Base-by-base conservation (phyloP, 2,797 vertebrate genomes). In the Sebastes kiyomatsui region DNA sequence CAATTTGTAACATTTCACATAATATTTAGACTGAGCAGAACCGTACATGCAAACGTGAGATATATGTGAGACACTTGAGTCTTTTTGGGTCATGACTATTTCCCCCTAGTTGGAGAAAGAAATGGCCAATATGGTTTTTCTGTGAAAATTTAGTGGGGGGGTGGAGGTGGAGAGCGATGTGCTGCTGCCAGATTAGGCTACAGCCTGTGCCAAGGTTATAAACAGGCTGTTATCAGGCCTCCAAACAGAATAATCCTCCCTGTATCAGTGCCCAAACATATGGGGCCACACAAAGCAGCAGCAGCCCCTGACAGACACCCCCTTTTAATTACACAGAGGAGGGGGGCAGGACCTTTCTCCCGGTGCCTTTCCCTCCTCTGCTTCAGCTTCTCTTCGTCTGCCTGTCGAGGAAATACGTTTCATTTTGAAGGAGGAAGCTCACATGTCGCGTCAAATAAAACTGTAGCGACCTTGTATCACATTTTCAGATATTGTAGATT, bases 231-330 rank as follows among this genome's bases (percentile, higher is more conserved):
- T 99, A 99, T 99, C 98, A 94, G 95, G 96, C 96, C 97, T 96
- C 97, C 96, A 97, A 98, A 98, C 97, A 98, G 97, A 97, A 97
- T 98, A 98, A 98, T 98, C 97, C 97, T 96, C 96, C 96, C 97
- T 96, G 96, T 98, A 99, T 99, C 98, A 97, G 97, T 94, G 95
- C 96, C 96, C 96, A 97, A 98, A 98, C 98, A 99, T 98, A 98
- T 97, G 97, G 97, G 97, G 96, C 97, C 97, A 96, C 97, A 97
- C 97, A 97, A 97, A 95, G 96, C 95, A 94, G 96, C 97, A 97
- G 96, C 96, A 97, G 95, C 91, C 96, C 96, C 96, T 97, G 97
- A 98, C 92, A 97, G 97, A 97, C 97, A 97, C 97, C 97, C 97
- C 96, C 96, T 97, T 98, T 97, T 97, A 97, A 99, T 98, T 97